Evolutionary conservation across 2,888 invertebrate species (phyloP).

Genomic region (Acrobasis suavella): DNA sequence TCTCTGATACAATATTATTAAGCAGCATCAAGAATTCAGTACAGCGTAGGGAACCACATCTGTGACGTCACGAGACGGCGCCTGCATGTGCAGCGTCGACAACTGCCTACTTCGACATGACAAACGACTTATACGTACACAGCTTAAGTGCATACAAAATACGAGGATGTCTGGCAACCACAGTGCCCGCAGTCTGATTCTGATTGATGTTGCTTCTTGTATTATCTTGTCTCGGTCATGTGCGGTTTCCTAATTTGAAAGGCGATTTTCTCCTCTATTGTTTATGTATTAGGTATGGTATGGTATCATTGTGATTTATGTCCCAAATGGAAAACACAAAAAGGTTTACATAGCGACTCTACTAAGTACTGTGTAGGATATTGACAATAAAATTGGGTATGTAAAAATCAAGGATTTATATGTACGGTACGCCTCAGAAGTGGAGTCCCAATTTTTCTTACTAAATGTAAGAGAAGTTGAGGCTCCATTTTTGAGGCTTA

Average conservation of each 20-base stretch:
- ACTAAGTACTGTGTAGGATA: too few relatives aligned
- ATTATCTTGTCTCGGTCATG: slow-evolving; percentile 1
- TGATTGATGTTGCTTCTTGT: slow-evolving; percentile 6
- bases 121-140: slow-evolving; percentile 51
- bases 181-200: neutral
- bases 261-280: too few relatives aligned
- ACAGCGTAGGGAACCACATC: slow-evolving; percentile 31
- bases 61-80: slow-evolving; percentile 36
- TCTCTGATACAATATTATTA: neutral
- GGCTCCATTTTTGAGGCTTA: too few relatives aligned
- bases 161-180: slow-evolving; percentile 17
- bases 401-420: too few relatives aligned
- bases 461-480: too few relatives aligned
- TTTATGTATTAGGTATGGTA: too few relatives aligned
- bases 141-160: slow-evolving; percentile 21
- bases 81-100: slow-evolving; percentile 35
- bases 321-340: too few relatives aligned
- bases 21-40: slow-evolving; percentile 7
- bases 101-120: slow-evolving; percentile 54
- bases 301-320: too few relatives aligned
- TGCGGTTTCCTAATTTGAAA: neutral
- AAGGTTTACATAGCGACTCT: too few relatives aligned
- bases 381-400: too few relatives aligned
- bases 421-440: too few relatives aligned
- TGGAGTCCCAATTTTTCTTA: too few relatives aligned